These are phyloP conservation scores for Orthochromis malagaraziensis DNA, from an alignment of 2,113 vertebrate species.

Conservation along the genomic window DNA sequence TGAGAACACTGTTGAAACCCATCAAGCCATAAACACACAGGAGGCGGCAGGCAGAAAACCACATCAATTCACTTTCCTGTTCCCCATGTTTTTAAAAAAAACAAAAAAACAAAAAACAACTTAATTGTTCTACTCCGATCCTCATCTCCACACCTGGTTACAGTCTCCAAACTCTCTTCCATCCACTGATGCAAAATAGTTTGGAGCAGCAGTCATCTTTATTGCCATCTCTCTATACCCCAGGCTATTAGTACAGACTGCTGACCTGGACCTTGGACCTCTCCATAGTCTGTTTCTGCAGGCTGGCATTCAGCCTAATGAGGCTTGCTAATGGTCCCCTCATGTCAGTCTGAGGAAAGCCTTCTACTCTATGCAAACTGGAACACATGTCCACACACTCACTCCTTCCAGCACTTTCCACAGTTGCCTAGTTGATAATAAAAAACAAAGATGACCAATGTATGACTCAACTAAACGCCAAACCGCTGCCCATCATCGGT, in stretches of 20 bases:
- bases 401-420: background rate
- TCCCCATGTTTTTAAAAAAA: background rate
- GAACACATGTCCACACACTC: background rate
- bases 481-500: background rate
- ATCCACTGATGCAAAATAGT: background rate
- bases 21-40: background rate
- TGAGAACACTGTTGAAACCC: background rate
- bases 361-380: conserved; percentile 5
- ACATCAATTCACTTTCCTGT: background rate
- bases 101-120: background rate
- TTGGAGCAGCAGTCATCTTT: background rate
- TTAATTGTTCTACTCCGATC: background rate
- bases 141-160: background rate
- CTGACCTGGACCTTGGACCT: conserved; percentile 30
- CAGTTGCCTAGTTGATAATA: background rate
- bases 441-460: background rate
- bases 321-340: conserved; percentile 42
- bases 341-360: conserved; percentile 12
- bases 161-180: background rate
- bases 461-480: background rate
- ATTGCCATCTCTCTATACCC: background rate
- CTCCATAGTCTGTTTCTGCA: background rate
- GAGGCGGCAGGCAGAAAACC: background rate
- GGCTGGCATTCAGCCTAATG: conserved; percentile 36
- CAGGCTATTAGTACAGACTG: conserved; percentile 1